phyloP scores from a whole-genome alignment of 2,113 vertebrate genomes.

The Corydoras sp. region DNA sequence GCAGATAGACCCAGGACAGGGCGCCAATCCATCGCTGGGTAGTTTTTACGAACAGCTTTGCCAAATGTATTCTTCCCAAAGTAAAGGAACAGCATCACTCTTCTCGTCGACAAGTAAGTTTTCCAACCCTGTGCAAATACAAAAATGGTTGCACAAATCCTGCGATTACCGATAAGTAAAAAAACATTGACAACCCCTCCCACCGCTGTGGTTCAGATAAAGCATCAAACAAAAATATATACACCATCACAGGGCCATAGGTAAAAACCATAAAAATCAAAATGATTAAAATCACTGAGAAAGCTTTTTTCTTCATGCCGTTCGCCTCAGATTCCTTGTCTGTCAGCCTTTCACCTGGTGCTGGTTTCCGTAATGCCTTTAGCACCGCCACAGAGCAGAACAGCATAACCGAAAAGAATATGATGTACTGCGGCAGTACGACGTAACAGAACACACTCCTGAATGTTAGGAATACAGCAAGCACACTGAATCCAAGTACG shows the following conservation, averaged over 20 bases:
- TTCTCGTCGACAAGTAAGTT: too few relatives aligned
- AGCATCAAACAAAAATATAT: too few relatives aligned
- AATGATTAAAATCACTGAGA: conserved; percentile 12
- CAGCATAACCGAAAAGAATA: conserved; percentile 16
- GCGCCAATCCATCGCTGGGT: too few relatives aligned
- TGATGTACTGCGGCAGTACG: neutral
- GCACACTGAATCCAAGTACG: conserved; percentile 1
- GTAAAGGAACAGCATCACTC: too few relatives aligned
- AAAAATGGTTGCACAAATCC: neutral
- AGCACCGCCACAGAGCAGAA: conserved; percentile 25
- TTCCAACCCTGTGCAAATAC: conserved; percentile 15
- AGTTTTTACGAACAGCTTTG: too few relatives aligned
- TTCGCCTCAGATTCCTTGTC: conserved; percentile 11
- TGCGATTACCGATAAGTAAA: too few relatives aligned
- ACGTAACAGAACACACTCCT: neutral
- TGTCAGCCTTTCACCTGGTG: conserved; percentile 2
- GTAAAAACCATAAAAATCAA: conserved; percentile 12
- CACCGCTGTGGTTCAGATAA: too few relatives aligned
- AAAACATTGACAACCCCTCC: too few relatives aligned
- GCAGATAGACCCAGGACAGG: too few relatives aligned
- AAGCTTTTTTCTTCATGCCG: conserved; percentile 22
- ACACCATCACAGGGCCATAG: conserved; percentile 4
- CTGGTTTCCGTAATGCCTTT: conserved; percentile 11
- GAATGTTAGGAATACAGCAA: neutral
- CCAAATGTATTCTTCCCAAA: too few relatives aligned